Evolutionary conservation across 2,888 invertebrate species (phyloP), one percentile per base, ranked within the genome.

Genomic region (Sphecodes monilicornis): DNA sequence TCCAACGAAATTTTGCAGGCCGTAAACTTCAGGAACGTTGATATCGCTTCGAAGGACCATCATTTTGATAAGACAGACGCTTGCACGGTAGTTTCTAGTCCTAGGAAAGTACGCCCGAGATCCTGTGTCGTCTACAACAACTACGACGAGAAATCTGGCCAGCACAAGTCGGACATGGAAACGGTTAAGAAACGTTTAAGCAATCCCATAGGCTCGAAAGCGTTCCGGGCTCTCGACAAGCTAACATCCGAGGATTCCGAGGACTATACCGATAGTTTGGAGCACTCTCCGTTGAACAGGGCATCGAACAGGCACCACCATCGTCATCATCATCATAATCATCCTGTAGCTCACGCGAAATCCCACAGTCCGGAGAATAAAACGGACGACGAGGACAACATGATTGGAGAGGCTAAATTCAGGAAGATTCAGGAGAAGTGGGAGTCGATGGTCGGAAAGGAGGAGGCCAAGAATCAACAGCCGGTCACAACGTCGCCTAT

Each of bases 401-500:
- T 91, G 64, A 86, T 95, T 5, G 96, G 96, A 75, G 97, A 96
- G 32, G 96, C 96, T 84, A 97, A 97, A 92, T 98, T 98, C 95
- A 96, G 97, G 36, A 96, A 97, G 86, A 95, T 98, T 82, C 97
- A 97, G 92, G 96, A 97, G 92, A 97, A 97, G 92, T 98, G 98
- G 98, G 98, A 98, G 93, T 96, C 97, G 95, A 95, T 98, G 87
- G 97, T 97, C 88, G 96, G 96, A 18, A 95, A 95, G 74, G 96
- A 96, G 60, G 95, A 95, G 0, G 92, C 91, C 11, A 94, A 94
- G 57, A 91, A 89, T 22, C 91, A n/a, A n/a, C n/a, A 91, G 77
- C 76, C 89, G 22, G 76, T 95, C 3, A 77, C 70, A 29, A 79
- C 88, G 22, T 90, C 89, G 39, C 95, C 94, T 5, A 91, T 91